Base-by-base conservation (phyloP, 2,113 vertebrate genomes). In the Microcebus ravelobensis region DNA sequence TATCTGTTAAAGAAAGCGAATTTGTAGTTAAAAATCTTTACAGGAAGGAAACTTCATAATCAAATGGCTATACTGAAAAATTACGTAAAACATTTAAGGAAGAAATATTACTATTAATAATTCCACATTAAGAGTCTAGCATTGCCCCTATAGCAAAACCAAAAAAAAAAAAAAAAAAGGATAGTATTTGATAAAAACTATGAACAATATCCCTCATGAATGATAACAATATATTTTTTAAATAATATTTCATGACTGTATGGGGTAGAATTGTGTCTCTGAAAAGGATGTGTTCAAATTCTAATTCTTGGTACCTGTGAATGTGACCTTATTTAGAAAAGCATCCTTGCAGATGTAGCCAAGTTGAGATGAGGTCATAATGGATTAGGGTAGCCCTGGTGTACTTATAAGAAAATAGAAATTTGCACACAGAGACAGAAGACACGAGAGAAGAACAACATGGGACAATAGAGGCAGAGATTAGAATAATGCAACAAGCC, bases 61-160 rank as follows among this genome's bases (percentile, higher is more conserved):
- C 29, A 88, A 70, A 83, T 83, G 21, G 20, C 42, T 63, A n/a
- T 52, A 15, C n/a, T 48, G 45, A 3, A 71, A n/a, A 42, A 89
- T 84, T 48, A 52, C 52, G 18, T 87, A 42, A 79, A 74, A 97
- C 34, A 92, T 42, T 89, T 6, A 73, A 82, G n/a, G 29, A 81
- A 65, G 31, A 90, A 82, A 80, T 79, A 84, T 79, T 91, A 92
- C 55, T 52, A 84, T 79, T 91, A 92, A 45, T 52, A 95, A 80
- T 76, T 80, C 87, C 52, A 74, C 2, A 31, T 34, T 45, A 45
- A 45, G 42, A 83, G 31, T 45, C 83, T 74, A 84, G 34, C 20
- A 68, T 59, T 67, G 20, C 39, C 21, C 45, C 45, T 27, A 80
- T 29, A 45, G 42, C 31, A 87, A 93, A 82, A 57, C 17, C 25